Evolutionary conservation across 2,888 invertebrate species (phyloP), one percentile per base, ranked within the genome.

Genomic region (Strigamia maritima): DNA sequence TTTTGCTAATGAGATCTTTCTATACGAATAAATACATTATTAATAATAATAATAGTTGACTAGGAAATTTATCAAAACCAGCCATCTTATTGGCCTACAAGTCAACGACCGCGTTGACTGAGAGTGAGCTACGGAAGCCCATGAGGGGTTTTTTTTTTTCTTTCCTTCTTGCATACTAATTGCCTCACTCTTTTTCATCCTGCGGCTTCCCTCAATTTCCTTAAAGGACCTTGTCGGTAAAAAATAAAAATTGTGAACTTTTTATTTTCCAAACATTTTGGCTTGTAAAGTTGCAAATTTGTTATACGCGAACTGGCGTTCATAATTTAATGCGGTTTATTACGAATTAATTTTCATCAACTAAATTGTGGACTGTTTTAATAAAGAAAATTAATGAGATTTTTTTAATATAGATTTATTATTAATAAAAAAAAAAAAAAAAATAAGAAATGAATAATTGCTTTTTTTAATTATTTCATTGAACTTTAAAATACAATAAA

Each of bases 81-180:
- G 70, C 70, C 70, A 70, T 70, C 70, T 70, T 70, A 70, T 70
- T 70, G 70, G 70, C 70, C 70, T 70, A 70, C 70, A 70, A 70
- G 70, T 70, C 70, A 70, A 70, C 26, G 70, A 70, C 70, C 70
- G 70, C 70, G 70, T 14, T 70, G 70, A 70, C 70, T 70, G 70
- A 28, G 70, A 70, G 70, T 60, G 60, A 26, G 70, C 70, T 70
- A 70, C 70, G 70, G 70, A 70, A 70, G 70, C 70, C 70, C 70
- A 70, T n/a, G 28, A 28, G 70, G 70, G 70, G 26, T 70, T 35
- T 35, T 35, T 35, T 35, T 35, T 35, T 35, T 6, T 35, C 14
- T 19, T 10, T 28, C 24, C 70, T 70, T 70, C 70, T 12, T 16
- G 70, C 70, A 70, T 70, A 70, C 70, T 70, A 70, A 70, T 70